Conservation (phyloP, 2,113 vertebrate genomes). For the Cyanistes caeruleus region DNA sequence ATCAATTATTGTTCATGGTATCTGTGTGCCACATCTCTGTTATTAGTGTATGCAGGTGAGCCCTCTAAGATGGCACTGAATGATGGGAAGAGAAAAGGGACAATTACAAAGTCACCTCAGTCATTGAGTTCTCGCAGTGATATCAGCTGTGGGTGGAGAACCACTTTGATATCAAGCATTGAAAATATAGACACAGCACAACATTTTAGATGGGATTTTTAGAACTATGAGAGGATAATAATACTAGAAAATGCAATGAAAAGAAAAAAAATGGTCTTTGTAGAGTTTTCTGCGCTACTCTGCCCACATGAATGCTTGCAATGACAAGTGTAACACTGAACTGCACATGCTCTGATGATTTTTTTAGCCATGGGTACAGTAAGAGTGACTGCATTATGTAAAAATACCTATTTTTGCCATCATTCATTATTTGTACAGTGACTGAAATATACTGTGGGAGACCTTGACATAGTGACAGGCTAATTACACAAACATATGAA, state of each 20-base stretch:
- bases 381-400: not conserved
- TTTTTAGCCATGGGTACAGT: not conserved
- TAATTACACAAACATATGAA: not conserved
- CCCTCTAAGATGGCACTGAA: not conserved
- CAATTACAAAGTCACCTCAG: not conserved
- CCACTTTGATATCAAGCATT: not conserved
- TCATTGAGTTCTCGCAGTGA: not conserved
- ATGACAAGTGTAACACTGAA: not conserved
- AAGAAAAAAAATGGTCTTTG: not conserved
- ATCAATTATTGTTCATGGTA: not conserved
- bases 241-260: not conserved
- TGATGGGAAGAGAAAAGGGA: not conserved
- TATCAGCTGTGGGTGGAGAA: not conserved
- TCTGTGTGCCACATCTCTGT: not conserved
- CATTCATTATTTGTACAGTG: not conserved
- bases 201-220: not conserved
- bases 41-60: not conserved
- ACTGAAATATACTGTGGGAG: not conserved
- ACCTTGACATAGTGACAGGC: not conserved
- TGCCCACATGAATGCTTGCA: not conserved
- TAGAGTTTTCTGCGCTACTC: not conserved
- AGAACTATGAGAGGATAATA: not conserved
- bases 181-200: not conserved
- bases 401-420: not conserved
- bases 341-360: not conserved